Evolutionary conservation across 2,888 invertebrate genomes (phyloP), one percentile per base, ranked within the genome.

Genomic region (Tenthredo mesomela): DNA sequence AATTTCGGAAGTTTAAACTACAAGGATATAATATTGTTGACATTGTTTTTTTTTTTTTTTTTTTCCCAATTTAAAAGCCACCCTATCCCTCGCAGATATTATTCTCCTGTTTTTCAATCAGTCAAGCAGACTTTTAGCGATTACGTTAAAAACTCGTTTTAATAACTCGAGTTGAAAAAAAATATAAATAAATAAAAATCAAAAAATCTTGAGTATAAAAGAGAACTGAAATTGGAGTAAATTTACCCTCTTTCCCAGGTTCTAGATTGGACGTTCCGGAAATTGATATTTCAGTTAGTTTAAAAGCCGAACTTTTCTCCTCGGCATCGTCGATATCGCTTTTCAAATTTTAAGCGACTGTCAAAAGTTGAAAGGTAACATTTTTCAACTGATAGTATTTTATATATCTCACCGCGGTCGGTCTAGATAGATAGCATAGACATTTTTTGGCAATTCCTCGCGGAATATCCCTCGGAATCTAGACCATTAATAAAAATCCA

Each of bases 401-500:
- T 54, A n/a, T 54, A 25, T 61, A 25, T 61, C 25, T 21, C 25
- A 4, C n/a, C 21, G 70, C 10, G n/a, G 37, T 70, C 5, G 12
- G 37, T 70, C 9, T 33, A 1, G 29, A 29, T 33, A 33, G 70
- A 33, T 33, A 70, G 67, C 33, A 25, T 67, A 33, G 67, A 29
- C 18, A 10, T 61, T 61, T 61, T 61, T 61, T 61, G 7, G 37
- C 37, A n/a, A 70, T 29, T 37, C n/a, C n/a, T 54, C n/a, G n/a
- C n/a, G 5, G 10, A 70, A 73, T 29, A 73, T 29, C 33, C 33
- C 29, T 29, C 25, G 58, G 80, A 80, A 80, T 80, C 40, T 61
- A 18, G 61, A 40, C 58, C 58, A 61, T 80, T 80, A 58, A 61
- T 80, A 80, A 50, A 54, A 61, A 80, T 50, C 61, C 21, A 12